phyloP scores from a whole-genome alignment of 2,797 vertebrate genomes.

The Takifugu ocellatus region DNA sequence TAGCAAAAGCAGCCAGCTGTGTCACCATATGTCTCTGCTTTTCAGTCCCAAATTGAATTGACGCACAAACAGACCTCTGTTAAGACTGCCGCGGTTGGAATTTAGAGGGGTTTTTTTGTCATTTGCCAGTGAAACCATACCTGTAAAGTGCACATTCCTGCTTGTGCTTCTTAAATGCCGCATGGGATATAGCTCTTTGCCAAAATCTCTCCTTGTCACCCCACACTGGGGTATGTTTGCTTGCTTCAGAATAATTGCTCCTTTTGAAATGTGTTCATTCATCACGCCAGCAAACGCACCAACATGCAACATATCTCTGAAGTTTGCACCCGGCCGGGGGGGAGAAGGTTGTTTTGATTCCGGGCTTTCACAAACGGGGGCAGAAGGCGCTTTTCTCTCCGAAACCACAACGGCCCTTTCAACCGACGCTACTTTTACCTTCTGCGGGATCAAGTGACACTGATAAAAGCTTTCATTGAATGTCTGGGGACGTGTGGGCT shows the following conservation, averaged over 20 bases:
- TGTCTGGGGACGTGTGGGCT: slow-evolving; percentile 35
- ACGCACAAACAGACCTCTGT: slow-evolving; percentile 29
- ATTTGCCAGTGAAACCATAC: slow-evolving; percentile 36
- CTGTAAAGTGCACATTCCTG: slow-evolving; percentile 27
- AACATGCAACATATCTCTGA: slow-evolving; percentile 18
- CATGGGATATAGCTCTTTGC: slow-evolving; percentile 13
- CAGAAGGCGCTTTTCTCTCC: slow-evolving; percentile 31
- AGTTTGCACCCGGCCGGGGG: slow-evolving; percentile 1
- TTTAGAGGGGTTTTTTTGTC: slow-evolving; percentile 14
- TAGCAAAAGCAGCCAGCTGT: slow-evolving; percentile 45
- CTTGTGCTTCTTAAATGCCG: slow-evolving; percentile 6
- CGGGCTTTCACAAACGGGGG: slow-evolving; percentile 26
- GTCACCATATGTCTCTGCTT: slow-evolving; percentile 32
- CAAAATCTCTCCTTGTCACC: slow-evolving; percentile 4
- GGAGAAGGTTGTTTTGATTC: slow-evolving; percentile 38
- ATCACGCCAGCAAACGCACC: not conserved
- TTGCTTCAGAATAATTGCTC: slow-evolving; percentile 4
- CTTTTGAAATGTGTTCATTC: slow-evolving; percentile 12
- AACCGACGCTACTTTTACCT: slow-evolving; percentile 34
- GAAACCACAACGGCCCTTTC: slow-evolving; percentile 65
- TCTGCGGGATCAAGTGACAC: slow-evolving; percentile 65
- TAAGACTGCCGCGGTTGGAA: slow-evolving; percentile 15
- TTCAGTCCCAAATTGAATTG: slow-evolving; percentile 20
- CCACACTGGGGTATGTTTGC: not conserved
- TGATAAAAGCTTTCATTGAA: slow-evolving; percentile 65